A percentile compares a stretch with the other conserved stretches of the same genome.
Evolutionary conservation across 2,797 vertebrate species (phyloP).

Genomic region (Carcharodon carcharias): DNA sequence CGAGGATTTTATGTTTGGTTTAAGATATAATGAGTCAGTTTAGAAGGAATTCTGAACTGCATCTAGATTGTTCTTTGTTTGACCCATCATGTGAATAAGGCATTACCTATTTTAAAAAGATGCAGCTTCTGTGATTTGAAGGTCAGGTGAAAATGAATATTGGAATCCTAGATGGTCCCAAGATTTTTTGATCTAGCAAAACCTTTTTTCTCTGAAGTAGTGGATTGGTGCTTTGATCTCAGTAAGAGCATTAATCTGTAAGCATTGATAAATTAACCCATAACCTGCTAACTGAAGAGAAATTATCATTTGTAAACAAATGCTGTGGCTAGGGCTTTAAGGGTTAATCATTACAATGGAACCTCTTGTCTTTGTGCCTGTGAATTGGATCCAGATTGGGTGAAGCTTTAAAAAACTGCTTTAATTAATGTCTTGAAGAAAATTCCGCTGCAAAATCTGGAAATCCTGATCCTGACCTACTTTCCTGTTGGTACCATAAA

Average conservation of each 20-base stretch:
- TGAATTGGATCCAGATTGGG: conserved; percentile 19
- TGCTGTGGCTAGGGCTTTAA: conserved; percentile 17
- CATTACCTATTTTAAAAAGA: neutral
- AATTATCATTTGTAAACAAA: neutral
- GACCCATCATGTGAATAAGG: neutral
- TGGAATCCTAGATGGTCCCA: neutral
- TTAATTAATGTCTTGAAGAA: neutral
- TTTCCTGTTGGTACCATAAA: conserved; percentile 5
- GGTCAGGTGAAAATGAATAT: neutral
- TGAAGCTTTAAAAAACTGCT: conserved; percentile 6
- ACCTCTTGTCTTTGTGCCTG: conserved; percentile 16
- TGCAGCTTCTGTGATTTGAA: neutral
- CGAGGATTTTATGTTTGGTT: conserved; percentile 4
- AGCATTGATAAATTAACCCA: conserved; percentile 24
- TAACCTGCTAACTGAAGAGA: conserved; percentile 27
- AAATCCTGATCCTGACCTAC: conserved; percentile 1
- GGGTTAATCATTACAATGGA: conserved; percentile 12
- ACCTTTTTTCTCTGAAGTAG: neutral
- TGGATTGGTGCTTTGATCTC: conserved; percentile 14
- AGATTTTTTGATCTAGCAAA: neutral
- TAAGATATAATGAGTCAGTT: neutral
- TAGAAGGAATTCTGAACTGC: neutral
- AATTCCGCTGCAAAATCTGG: neutral
- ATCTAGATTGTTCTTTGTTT: neutral
- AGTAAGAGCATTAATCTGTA: conserved; percentile 22